Conservation (phyloP, 2,113 vertebrate genomes). For the Notarius quadriscutis region DNA sequence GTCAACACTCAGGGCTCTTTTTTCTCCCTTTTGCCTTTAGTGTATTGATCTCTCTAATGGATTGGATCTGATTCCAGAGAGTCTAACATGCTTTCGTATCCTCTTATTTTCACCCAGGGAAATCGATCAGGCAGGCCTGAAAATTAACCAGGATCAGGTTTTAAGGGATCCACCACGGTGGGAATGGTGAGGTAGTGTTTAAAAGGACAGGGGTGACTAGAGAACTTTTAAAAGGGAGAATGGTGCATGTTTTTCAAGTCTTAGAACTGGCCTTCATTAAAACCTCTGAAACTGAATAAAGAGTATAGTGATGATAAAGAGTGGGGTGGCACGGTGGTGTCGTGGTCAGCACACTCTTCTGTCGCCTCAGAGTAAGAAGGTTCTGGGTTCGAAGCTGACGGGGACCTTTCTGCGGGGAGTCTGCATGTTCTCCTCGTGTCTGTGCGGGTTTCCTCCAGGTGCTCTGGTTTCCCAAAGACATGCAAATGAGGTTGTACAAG, state of each 20-base stretch:
- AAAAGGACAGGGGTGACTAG: neutral
- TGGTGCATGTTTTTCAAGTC: neutral
- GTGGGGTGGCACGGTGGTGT: too few relatives aligned
- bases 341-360: too few relatives aligned
- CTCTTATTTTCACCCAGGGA: conserved; percentile 83
- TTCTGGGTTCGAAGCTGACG: too few relatives aligned
- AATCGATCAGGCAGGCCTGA: conserved; percentile 87
- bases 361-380: too few relatives aligned
- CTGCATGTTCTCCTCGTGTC: too few relatives aligned
- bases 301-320: too few relatives aligned
- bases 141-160: conserved; percentile 84
- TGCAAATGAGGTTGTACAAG: too few relatives aligned
- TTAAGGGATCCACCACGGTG: conserved; percentile 73
- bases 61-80: conserved; percentile 93
- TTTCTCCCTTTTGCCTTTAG: conserved; percentile 71
- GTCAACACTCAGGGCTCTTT: conserved; percentile 81
- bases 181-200: conserved; percentile 25
- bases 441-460: too few relatives aligned
- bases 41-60: conserved; percentile 94
- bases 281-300: neutral
- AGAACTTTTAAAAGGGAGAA: conserved; percentile 30
- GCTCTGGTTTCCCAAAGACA: too few relatives aligned
- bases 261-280: neutral
- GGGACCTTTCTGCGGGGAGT: too few relatives aligned
- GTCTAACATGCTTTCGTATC: conserved; percentile 84